Percentiles rank a stretch among this genome's conserved stretches.
These are phyloP conservation scores for Vannuccia rotundouncinata DNA, from an alignment of 2,888 invertebrate genomes.

Conservation along the genomic window DNA sequence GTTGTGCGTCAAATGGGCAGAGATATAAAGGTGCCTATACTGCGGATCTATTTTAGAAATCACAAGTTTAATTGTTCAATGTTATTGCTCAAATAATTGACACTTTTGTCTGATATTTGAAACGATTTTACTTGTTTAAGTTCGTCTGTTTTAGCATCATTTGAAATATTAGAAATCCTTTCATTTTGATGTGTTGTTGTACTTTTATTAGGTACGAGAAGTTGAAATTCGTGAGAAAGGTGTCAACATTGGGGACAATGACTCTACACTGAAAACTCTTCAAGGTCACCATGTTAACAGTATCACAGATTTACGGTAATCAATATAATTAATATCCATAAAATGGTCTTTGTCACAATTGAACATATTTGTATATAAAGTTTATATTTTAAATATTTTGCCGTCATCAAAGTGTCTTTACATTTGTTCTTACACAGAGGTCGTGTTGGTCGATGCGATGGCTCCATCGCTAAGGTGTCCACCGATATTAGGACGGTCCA, in stretches of 20 bases:
- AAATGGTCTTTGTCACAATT: too few species aligned
- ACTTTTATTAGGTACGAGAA: not conserved
- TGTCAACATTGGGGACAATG: not conserved
- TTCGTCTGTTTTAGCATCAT: too few species aligned
- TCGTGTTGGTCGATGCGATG: constrained; percentile 53
- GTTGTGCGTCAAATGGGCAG: constrained; percentile 51
- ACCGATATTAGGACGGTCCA: constrained; percentile 47
- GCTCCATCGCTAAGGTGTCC: constrained; percentile 50
- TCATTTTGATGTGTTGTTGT: too few species aligned
- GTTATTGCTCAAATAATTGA: too few species aligned
- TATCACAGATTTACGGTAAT: not conserved
- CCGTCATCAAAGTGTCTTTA: not conserved
- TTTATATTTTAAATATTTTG: too few species aligned
- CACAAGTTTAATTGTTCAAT: too few species aligned
- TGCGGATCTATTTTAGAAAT: too few species aligned
- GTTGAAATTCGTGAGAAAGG: not conserved
- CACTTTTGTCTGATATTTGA: too few species aligned
- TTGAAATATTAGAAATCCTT: too few species aligned
- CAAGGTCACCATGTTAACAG: constrained; percentile 3
- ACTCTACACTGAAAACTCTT: not conserved
- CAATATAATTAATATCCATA: too few species aligned
- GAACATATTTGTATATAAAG: too few species aligned
- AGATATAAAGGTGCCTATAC: constrained; percentile 45
- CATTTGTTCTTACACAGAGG: constrained; percentile 43
- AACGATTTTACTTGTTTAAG: too few species aligned